These are phyloP conservation scores for Psilanteris sp. DNA, from an alignment of 1,140 invertebrate species.

Conservation along the genomic window DNA sequence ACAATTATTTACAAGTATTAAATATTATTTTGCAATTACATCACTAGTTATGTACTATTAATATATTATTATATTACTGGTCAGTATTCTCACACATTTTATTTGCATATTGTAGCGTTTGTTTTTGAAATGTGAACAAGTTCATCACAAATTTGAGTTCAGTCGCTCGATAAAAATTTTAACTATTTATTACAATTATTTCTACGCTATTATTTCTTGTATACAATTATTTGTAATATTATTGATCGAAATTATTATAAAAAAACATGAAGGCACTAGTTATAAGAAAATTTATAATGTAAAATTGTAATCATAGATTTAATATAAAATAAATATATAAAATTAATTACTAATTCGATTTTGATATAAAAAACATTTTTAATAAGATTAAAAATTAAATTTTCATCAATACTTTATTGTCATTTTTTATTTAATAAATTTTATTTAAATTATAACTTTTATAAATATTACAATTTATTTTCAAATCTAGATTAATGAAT, in stretches of 20 bases:
- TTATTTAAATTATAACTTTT: too few relatives aligned
- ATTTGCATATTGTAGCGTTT: conserved; percentile 5
- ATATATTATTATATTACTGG: conserved; percentile 27
- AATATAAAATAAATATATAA: too few relatives aligned
- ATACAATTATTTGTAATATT: conserved; percentile 4
- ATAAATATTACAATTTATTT: too few relatives aligned
- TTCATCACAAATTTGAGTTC: conserved; percentile 26
- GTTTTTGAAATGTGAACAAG: conserved; percentile 8
- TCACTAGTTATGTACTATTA: conserved; percentile 14
- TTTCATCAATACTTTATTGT: too few relatives aligned
- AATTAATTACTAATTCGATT: too few relatives aligned
- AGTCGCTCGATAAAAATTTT: conserved; percentile 11
- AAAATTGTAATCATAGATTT: too few relatives aligned
- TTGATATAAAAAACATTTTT: too few relatives aligned
- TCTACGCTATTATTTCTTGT: conserved; percentile 4
- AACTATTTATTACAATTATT: conserved; percentile 19
- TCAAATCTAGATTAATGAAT: too few relatives aligned
- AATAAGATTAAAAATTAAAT: too few relatives aligned
- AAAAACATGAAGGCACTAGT: conserved; percentile 28
- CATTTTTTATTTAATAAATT: too few relatives aligned
- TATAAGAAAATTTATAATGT: too few relatives aligned
- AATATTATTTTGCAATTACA: conserved; percentile 44
- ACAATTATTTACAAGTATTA: conserved; percentile 52
- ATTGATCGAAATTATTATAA: too few relatives aligned
- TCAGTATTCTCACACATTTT: conserved; percentile 16